Percentiles rank a stretch among this genome's conserved stretches.
phyloP scores from a whole-genome alignment of 2,797 vertebrate species.

The Streptopelia turtur region DNA sequence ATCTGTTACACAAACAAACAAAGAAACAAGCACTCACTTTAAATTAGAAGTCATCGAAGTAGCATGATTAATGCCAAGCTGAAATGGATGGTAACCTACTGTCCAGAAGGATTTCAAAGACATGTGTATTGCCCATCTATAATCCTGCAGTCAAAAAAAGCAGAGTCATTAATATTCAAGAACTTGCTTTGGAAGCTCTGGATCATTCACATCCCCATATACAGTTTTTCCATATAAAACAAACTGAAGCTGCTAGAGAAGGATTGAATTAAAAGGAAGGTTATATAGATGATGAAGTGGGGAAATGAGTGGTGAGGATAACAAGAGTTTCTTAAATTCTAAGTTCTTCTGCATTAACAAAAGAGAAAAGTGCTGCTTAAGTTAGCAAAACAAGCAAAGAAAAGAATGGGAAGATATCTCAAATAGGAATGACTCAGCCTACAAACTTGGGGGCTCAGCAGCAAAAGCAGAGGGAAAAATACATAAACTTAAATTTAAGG shows the following conservation, averaged over 20 bases:
- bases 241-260: not conserved
- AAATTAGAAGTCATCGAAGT: not conserved
- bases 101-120: not conserved
- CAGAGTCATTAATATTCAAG: constrained; percentile 6
- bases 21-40: not conserved
- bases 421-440: not conserved
- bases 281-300: not conserved
- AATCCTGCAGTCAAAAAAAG: not conserved
- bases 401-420: constrained; percentile 23
- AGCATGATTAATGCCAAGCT: not conserved
- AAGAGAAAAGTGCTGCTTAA: constrained; percentile 7
- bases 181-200: constrained; percentile 1
- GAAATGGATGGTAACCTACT: not conserved
- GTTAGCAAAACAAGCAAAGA: constrained; percentile 9
- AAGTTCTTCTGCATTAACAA: not conserved
- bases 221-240: not conserved
- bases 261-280: not conserved
- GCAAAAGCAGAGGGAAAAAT: not conserved
- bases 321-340: not conserved
- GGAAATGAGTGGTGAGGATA: not conserved
- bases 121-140: not conserved
- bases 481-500: not conserved
- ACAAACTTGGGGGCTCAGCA: constrained; percentile 13
- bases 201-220: not conserved
- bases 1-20: not conserved